These are phyloP conservation scores for Zapus hudsonius DNA, from an alignment of 2,113 vertebrate species.

Conservation along the genomic window DNA sequence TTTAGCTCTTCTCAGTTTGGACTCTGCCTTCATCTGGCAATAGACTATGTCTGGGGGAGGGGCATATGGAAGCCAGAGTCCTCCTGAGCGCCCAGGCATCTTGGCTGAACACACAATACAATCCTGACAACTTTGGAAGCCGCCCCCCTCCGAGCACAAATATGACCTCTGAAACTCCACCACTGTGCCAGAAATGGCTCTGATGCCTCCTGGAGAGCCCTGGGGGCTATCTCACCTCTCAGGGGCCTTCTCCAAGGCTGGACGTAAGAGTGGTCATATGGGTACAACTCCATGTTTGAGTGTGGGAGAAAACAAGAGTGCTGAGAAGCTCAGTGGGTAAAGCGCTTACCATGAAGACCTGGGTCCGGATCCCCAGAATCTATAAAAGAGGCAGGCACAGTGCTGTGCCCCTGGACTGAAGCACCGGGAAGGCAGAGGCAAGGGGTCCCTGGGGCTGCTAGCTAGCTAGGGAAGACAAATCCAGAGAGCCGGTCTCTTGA, in stretches of 20 bases:
- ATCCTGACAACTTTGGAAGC: no score
- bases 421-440: no score
- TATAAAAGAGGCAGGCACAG: no score
- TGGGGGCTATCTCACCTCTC: not conserved
- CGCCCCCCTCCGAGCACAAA: not conserved
- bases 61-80: rapidly evolving
- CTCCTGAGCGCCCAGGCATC: not conserved
- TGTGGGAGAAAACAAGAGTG: no score
- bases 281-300: not conserved
- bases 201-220: not conserved
- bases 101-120: not conserved
- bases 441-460: no score
- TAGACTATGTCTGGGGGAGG: not conserved
- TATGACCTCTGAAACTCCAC: not conserved
- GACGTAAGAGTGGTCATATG: not conserved
- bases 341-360: no score
- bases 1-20: not conserved
- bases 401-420: no score
- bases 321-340: no score
- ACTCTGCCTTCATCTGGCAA: not conserved
- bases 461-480: no score
- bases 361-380: no score
- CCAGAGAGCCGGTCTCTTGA: no score
- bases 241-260: not conserved
- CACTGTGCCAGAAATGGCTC: not conserved